phyloP scores from a whole-genome alignment of 2,888 invertebrate genomes.

The Drosophila kuntzei region DNA sequence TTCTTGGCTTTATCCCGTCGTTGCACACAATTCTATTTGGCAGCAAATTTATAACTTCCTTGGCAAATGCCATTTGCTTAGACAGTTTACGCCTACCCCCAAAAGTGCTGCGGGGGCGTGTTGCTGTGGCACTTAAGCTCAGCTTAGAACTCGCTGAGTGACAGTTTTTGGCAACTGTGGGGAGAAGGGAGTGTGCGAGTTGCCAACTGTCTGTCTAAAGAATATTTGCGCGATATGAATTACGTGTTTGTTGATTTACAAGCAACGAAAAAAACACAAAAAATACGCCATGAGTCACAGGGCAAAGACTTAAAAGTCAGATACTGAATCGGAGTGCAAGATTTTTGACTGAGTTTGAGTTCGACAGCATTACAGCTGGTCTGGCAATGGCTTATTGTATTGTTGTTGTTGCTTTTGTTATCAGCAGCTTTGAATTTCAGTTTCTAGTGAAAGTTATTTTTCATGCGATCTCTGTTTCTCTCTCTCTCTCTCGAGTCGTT shows the following conservation, averaged over 20 bases:
- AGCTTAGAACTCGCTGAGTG: conserved; percentile 67
- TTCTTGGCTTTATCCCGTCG: conserved; percentile 12
- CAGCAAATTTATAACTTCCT: conserved; percentile 80
- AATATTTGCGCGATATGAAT: conserved; percentile 49
- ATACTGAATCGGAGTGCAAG: conserved; percentile 14
- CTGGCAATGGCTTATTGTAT: conserved; percentile 21
- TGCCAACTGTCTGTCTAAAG: conserved; percentile 19
- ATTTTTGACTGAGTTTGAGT: conserved; percentile 1
- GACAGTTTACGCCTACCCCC: conserved; percentile 79
- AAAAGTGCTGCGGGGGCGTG: conserved; percentile 51
- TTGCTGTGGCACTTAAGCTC: conserved; percentile 61
- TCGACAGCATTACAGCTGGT: conserved; percentile 28
- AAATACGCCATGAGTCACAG: conserved; percentile 45
- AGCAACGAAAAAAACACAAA: background rate
- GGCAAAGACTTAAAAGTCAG: conserved; percentile 14
- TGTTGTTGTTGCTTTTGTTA: conserved; percentile 46
- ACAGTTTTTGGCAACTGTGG: conserved; percentile 31
- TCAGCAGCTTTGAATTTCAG: conserved; percentile 61
- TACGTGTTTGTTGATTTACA: conserved; percentile 28
- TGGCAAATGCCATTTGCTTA: conserved; percentile 78
- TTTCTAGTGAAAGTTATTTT: conserved; percentile 79
- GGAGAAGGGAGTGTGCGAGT: background rate
- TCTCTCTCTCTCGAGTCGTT: conserved; percentile 12
- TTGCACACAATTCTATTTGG: conserved; percentile 73
- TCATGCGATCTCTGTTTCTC: conserved; percentile 51